Evolutionary conservation across 2,888 invertebrate genomes (phyloP).

Genomic region (Pristionchus arcanus): DNA sequence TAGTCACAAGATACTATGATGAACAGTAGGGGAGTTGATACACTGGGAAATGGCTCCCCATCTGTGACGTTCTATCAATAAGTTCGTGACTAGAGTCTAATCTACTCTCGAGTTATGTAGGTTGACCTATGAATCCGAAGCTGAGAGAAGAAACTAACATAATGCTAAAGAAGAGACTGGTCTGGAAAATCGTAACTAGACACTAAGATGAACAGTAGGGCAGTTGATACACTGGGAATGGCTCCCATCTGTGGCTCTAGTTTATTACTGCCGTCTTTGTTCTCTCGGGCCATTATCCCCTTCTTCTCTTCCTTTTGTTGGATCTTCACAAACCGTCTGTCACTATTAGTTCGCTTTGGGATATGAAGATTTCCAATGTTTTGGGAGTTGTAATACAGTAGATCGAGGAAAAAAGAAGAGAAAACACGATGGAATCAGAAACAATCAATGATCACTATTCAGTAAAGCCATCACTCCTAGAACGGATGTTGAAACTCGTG

Average conservation of each 20-base stretch:
- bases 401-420: too few relatives aligned
- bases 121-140: too few relatives aligned
- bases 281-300: not conserved
- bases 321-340: not conserved
- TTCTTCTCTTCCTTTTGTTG: not conserved
- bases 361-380: not conserved
- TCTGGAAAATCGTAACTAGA: too few relatives aligned
- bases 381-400: not conserved
- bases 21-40: too few relatives aligned
- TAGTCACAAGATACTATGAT: too few relatives aligned
- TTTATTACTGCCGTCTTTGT: slow-evolving; percentile 7
- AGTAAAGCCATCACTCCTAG: too few relatives aligned
- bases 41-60: too few relatives aligned
- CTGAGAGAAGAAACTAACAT: too few relatives aligned
- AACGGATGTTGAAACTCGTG: not conserved
- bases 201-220: not conserved
- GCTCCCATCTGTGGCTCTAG: not conserved
- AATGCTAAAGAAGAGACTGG: too few relatives aligned
- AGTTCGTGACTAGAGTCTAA: too few relatives aligned
- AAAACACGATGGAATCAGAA: not conserved
- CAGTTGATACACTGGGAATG: not conserved
- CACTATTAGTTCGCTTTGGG: not conserved
- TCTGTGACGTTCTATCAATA: too few relatives aligned
- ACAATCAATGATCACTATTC: not conserved
- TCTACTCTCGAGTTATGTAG: too few relatives aligned